Base-by-base conservation (phyloP, 2,888 invertebrate genomes). In the Empis stercorea region DNA sequence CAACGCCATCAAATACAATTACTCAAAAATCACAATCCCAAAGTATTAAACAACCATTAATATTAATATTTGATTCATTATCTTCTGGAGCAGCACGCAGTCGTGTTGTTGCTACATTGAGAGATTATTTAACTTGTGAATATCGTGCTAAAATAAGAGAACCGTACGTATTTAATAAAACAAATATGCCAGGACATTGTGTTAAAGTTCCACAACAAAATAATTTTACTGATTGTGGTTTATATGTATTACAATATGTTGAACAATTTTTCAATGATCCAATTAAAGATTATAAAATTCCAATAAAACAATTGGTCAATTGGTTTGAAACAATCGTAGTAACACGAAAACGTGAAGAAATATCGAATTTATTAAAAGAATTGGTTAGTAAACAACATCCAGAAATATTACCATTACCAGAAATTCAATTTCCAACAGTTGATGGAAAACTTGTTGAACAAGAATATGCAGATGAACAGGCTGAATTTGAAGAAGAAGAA, bases 181-280 rank as follows among this genome's bases (percentile, higher is more conserved):
- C 84, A 57, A 84, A 82, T 40, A 87, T 95, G 58, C 85, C 85
- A 61, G 94, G 93, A 6, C 80, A 82, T 54, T 82, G 81, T 60
- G 89, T 91, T 1, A 87, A 87, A 72, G 89, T 93, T 53, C 97
- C 97, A n/a, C 94, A 96, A 64, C 99, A 99, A 71, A 87, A 84
- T 55, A 99, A 99, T 73, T 93, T 85, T 63, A 89, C 87, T 37
- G 99, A 99, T 67, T 99, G 99, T 71, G 99, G 99, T 1, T 73
- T 97, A 13, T 99, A 87, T 70, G 74, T 97, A 49, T 72, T 99
- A 46, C 94, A 97, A 66, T 99, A 95, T 73, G 93, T 92, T 6
- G 96, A 99, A 71, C 86, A 86, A 51, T 96, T 99, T 72, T 94
- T 95, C 68, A 79, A 82, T 75, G 79, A 81, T 61, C 92, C 93